These are phyloP conservation scores for Eulemur macaco DNA, from an alignment of 2,113 vertebrate genomes.

Conservation along the genomic window DNA sequence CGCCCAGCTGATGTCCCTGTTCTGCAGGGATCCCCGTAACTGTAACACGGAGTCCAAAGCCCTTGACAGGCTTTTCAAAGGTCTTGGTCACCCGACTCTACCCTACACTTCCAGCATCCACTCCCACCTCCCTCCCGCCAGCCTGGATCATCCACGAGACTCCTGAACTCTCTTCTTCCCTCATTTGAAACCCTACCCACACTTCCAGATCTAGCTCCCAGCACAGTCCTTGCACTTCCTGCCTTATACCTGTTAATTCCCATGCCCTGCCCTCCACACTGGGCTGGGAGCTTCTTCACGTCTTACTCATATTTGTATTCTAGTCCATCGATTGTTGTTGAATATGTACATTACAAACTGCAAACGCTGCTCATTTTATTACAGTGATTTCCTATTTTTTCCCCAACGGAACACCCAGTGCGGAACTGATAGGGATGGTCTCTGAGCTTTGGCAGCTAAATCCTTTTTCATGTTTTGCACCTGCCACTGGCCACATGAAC, in stretches of 20 bases:
- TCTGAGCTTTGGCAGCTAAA: background rate
- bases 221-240: too few relatives aligned
- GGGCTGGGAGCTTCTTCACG: background rate
- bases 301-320: constrained; percentile 36
- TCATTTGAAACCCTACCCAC: background rate
- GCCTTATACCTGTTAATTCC: background rate
- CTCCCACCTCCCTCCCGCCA: rapidly evolving
- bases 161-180: background rate
- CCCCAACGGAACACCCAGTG: background rate
- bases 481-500: background rate
- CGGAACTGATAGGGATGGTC: background rate
- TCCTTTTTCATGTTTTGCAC: background rate
- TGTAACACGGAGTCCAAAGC: background rate
- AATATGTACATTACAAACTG: background rate
- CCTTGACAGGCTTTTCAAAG: background rate
- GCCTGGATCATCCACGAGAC: background rate
- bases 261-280: background rate
- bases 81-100: background rate
- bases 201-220: background rate
- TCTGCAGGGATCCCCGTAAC: background rate
- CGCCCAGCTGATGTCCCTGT: rapidly evolving
- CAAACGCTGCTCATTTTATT: constrained; percentile 21
- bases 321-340: background rate
- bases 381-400: background rate
- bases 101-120: background rate